Conservation (phyloP, 2,113 vertebrate genomes). For the Cariama cristata region DNA sequence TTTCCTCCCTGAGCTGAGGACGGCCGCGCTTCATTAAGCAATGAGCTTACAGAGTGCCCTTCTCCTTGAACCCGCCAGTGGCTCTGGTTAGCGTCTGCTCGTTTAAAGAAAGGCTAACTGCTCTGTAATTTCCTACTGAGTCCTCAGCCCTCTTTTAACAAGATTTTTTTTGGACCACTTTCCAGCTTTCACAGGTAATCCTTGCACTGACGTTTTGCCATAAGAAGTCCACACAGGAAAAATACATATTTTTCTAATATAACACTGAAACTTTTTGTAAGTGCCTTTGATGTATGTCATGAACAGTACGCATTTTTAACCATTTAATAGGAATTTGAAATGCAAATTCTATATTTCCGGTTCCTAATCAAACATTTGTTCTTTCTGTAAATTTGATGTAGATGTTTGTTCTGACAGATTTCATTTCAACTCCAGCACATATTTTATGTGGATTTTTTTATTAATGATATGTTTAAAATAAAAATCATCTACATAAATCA, state of each 20-base stretch:
- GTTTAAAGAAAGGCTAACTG: background rate
- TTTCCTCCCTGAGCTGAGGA: fast-evolving
- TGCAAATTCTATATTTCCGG: background rate
- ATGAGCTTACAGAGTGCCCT: background rate
- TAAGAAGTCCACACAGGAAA: too few relatives aligned
- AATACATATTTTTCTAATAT: fast-evolving
- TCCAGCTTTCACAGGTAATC: background rate
- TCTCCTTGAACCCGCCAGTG: fast-evolving
- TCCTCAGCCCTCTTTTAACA: background rate
- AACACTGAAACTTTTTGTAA: background rate
- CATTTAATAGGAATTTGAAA: background rate
- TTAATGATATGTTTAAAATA: background rate
- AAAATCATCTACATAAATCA: background rate
- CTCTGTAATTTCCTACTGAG: background rate
- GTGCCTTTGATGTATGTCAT: background rate
- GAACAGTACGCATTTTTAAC: background rate
- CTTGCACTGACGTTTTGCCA: fast-evolving
- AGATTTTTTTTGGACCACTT: fast-evolving
- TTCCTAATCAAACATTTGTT: background rate
- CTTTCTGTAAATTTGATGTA: background rate
- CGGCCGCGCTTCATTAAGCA: fast-evolving
- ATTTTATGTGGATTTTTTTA: background rate
- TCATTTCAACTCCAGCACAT: background rate
- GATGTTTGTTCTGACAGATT: background rate
- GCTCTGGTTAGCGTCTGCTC: fast-evolving